phyloP scores from a whole-genome alignment of 2,888 invertebrate genomes.

The Panorpa germanica region DNA sequence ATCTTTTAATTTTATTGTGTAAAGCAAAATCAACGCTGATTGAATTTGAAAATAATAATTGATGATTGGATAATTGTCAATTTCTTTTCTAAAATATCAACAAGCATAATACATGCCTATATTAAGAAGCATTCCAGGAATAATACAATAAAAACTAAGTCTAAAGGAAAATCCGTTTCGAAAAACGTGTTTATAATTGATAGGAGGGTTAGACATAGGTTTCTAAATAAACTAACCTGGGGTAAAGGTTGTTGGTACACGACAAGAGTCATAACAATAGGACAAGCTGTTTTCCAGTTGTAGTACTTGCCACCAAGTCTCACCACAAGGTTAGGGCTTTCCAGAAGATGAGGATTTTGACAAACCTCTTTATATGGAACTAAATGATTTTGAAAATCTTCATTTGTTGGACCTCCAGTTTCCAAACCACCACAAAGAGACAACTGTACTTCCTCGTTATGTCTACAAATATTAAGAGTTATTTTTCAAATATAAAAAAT shows the following conservation, averaged over 20 bases:
- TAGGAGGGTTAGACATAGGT: no score
- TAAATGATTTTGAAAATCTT: slow-evolving; percentile 39
- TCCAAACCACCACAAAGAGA: slow-evolving; percentile 58
- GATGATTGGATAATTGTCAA: no score
- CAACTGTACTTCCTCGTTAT: slow-evolving; percentile 43
- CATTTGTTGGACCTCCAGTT: slow-evolving; percentile 32
- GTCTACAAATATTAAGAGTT: slow-evolving; percentile 20
- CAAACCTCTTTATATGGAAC: slow-evolving; percentile 33
- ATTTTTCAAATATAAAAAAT: slow-evolving; percentile 6
- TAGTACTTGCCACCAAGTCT: slow-evolving; percentile 75
- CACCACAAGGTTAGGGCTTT: slow-evolving; percentile 68
- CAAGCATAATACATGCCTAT: no score
- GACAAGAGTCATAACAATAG: slow-evolving; percentile 72
- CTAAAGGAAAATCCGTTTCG: no score
- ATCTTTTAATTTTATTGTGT: no score
- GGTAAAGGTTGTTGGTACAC: slow-evolving; percentile 76
- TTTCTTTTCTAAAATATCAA: no score
- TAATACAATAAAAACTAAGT: no score
- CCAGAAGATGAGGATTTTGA: slow-evolving; percentile 52
- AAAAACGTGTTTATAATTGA: no score
- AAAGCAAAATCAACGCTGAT: no score
- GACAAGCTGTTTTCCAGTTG: slow-evolving; percentile 81
- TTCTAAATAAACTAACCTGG: slow-evolving; percentile 32
- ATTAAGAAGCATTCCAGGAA: no score
- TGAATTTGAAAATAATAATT: no score